Base-by-base conservation (phyloP, 2,888 invertebrate species). In the Lasioglossum malachurum region DNA sequence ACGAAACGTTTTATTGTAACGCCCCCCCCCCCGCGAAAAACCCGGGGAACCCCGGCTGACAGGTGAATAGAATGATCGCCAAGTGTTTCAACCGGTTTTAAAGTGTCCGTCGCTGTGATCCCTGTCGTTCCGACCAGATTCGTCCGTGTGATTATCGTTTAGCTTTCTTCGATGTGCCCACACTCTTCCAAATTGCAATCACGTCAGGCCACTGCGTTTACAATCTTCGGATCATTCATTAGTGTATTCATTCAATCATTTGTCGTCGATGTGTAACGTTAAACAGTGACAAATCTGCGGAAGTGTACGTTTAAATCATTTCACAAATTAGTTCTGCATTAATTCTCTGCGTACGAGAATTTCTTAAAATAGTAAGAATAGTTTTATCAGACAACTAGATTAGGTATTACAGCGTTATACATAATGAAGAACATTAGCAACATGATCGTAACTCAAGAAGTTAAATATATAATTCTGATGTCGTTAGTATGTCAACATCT, bases 61-160 rank as follows among this genome's bases (percentile, higher is more conserved):
- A 71, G 41, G 71, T 71, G 71, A 41, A 71, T 41, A n/a, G 38
- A 71, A 41, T 41, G 71, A 71, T 71, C 23, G 38, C n/a, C n/a
- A n/a, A 71, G 69, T 71, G 38, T n/a, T 23, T 71, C 41, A 41
- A 41, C 38, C 23, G 14, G 71, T 71, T n/a, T 71, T 5, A 71
- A 71, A 71, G 41, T 41, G 71, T n/a, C 41, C 64, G 64, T 64
- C 19, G 64, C 31, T 31, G 19, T 8, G 7, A 19, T 31, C 7
- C 16, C 31, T 14, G 5, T 16, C 64, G 19, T 64, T 31, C 5
- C 7, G 19, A 7, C 2, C 64, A 7, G 64, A 64, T 64, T 64
- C 31, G 7, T 64, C 2, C 2, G 5, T 31, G 16, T 31, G 64
- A 7, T 64, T 31, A 64, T 27, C 31, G 57, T 10, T 12, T 12